Evolutionary conservation across 2,888 invertebrate genomes (phyloP).

Genomic region (Ichneumoninae sp.): DNA sequence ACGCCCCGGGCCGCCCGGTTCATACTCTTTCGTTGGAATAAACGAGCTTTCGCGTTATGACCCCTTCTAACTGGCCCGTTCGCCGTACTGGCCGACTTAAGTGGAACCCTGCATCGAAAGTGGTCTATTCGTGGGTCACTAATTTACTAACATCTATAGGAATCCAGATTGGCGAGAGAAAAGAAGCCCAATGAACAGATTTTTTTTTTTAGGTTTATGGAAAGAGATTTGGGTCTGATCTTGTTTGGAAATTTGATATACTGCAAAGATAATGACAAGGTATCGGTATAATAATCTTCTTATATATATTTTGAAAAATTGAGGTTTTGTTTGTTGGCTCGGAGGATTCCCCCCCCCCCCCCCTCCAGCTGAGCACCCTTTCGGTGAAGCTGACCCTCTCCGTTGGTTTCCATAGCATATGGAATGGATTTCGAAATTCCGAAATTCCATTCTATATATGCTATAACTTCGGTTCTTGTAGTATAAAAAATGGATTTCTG

Average conservation of each 20-base stretch:
- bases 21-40: constrained; percentile 45
- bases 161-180: background rate
- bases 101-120: background rate
- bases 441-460: too few relatives aligned
- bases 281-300: too few relatives aligned
- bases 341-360: too few relatives aligned
- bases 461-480: too few relatives aligned
- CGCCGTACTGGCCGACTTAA: background rate
- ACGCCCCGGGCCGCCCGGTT: constrained; percentile 25
- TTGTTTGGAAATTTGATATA: background rate
- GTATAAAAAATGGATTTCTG: too few relatives aligned
- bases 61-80: constrained; percentile 23
- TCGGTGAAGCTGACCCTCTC: too few relatives aligned
- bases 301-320: too few relatives aligned
- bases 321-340: too few relatives aligned
- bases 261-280: too few relatives aligned
- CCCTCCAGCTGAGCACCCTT: too few relatives aligned
- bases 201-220: constrained; percentile 14
- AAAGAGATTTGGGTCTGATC: background rate
- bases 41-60: constrained; percentile 47
- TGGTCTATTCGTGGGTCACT: background rate
- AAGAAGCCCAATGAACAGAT: background rate
- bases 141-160: background rate
- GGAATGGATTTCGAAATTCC: too few relatives aligned
- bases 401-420: too few relatives aligned